These are phyloP conservation scores for Atta colombica DNA, from an alignment of 1,140 invertebrate species.

Conservation along the genomic window DNA sequence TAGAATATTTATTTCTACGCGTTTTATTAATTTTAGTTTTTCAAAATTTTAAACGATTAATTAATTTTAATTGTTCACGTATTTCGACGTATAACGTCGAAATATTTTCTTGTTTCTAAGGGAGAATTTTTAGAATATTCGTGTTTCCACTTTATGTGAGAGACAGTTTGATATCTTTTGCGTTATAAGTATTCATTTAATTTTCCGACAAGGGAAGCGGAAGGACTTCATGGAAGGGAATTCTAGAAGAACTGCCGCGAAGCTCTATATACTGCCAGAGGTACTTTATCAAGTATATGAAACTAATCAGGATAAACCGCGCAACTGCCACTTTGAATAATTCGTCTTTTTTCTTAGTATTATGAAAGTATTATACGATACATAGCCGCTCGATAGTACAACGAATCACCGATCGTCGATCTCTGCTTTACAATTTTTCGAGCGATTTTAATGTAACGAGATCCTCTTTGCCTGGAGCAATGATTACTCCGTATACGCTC, in stretches of 20 bases:
- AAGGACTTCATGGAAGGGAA: conserved; percentile 36
- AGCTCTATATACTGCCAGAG: conserved; percentile 25
- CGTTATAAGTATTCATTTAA: conserved; percentile 1
- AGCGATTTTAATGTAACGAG: neutral
- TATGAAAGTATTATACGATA: conserved; percentile 7
- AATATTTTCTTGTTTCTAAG: neutral
- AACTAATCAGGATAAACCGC: conserved; percentile 22
- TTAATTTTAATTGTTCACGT: neutral
- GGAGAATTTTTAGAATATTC: neutral
- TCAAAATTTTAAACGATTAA: neutral
- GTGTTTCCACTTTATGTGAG: neutral
- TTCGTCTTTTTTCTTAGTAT: neutral
- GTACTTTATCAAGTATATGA: conserved; percentile 3
- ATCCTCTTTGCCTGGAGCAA: neutral
- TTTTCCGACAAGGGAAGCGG: neutral
- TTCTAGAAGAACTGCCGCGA: conserved; percentile 2
- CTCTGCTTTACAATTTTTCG: conserved; percentile 16
- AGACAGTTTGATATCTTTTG: neutral
- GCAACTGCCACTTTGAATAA: conserved; percentile 34
- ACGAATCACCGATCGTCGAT: conserved; percentile 16
- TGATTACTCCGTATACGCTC: neutral
- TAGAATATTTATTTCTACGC: neutral
- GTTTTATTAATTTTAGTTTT: neutral
- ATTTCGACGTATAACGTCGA: neutral
- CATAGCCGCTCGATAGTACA: conserved; percentile 15